Evolutionary conservation across 2,797 vertebrate species (phyloP).

Genomic region (Argya squamiceps): DNA sequence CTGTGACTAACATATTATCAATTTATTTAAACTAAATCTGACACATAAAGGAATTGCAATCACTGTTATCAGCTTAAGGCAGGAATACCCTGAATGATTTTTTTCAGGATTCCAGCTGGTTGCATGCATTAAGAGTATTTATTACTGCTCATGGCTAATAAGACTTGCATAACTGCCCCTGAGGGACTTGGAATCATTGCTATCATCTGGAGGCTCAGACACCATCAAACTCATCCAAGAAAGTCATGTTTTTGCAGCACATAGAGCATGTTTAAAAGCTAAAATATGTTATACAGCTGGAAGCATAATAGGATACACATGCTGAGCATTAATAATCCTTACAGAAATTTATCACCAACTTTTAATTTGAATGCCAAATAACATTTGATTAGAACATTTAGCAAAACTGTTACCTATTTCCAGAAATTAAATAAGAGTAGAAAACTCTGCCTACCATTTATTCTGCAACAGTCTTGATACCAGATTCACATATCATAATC

Average conservation of each 20-base stretch:
- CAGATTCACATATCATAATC: background rate
- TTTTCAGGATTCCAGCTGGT: background rate
- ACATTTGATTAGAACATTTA: background rate
- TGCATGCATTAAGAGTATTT: background rate
- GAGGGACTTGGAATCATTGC: background rate
- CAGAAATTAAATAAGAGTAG: background rate
- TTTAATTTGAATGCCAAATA: background rate
- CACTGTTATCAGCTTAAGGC: background rate
- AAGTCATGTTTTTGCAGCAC: background rate
- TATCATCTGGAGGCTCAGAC: background rate
- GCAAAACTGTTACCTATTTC: background rate
- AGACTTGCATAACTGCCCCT: background rate
- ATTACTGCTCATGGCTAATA: background rate
- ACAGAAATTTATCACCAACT: background rate
- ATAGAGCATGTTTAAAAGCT: background rate
- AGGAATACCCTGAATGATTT: background rate
- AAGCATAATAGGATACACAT: background rate
- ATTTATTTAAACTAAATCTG: background rate
- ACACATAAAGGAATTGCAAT: background rate
- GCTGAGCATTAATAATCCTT: background rate
- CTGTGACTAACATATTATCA: background rate
- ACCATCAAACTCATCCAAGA: background rate
- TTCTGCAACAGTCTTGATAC: background rate
- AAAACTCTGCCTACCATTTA: background rate
- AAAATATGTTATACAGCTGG: background rate